Evolutionary conservation across 2,888 invertebrate genomes (phyloP).

Genomic region (Synergus umbraculus): DNA sequence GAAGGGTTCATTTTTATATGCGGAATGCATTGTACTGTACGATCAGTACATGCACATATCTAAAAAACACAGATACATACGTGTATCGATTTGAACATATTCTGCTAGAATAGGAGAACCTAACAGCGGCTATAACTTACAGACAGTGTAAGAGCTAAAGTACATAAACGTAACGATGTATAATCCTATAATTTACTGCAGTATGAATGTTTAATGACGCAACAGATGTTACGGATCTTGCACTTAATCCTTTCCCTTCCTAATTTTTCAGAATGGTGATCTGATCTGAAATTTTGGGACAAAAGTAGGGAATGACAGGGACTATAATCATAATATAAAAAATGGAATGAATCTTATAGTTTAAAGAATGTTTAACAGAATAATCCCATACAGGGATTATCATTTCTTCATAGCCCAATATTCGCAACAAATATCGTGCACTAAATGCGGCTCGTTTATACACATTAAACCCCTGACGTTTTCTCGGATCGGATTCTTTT

Average conservation of each 20-base stretch:
- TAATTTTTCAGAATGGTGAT: not conserved
- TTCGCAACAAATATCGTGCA: not conserved
- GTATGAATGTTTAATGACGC: conserved; percentile 1
- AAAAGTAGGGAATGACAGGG: too few relatives aligned
- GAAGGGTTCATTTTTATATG: not conserved
- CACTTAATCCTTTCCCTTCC: too few relatives aligned
- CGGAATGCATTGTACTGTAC: not conserved
- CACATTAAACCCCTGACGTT: conserved; percentile 29
- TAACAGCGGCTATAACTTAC: conserved; percentile 19
- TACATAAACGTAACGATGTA: conserved; percentile 26
- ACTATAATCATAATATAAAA: too few relatives aligned
- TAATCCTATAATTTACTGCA: conserved; percentile 11
- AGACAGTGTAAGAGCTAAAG: conserved; percentile 1
- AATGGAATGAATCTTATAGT: not conserved
- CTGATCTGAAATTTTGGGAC: too few relatives aligned
- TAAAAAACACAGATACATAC: not conserved
- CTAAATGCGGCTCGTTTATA: conserved; percentile 16
- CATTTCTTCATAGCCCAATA: not conserved
- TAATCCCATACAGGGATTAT: conserved; percentile 19
- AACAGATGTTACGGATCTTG: conserved; percentile 13
- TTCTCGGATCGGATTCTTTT: conserved; percentile 25
- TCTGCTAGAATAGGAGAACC: not conserved
- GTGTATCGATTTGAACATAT: conserved; percentile 10
- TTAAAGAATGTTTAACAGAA: not conserved
- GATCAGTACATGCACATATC: not conserved